These are phyloP conservation scores for Conops quadrifasciatus DNA, from an alignment of 2,888 invertebrate genomes.

Conservation along the genomic window DNA sequence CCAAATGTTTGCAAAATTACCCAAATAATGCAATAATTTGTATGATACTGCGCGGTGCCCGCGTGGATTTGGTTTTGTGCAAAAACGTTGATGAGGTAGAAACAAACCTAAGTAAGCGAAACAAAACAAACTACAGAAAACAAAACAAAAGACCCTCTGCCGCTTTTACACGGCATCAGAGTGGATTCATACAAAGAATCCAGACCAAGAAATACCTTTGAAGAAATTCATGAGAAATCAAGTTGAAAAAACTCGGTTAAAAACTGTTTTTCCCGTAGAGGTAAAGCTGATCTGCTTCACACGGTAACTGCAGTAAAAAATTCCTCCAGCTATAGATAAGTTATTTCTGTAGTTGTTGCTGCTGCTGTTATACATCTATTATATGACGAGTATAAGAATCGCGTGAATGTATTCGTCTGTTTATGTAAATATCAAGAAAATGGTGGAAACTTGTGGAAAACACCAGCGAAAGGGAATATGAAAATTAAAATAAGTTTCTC, in stretches of 20 bases:
- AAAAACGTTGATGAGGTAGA: neutral
- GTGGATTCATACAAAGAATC: neutral
- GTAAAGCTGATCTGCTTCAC: neutral
- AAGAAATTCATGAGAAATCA: neutral
- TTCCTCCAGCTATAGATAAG: neutral
- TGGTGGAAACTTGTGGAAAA: neutral
- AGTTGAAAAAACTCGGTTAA: neutral
- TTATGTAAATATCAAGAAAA: no score
- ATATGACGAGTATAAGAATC: no score
- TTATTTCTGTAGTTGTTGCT: neutral
- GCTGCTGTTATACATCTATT: neutral
- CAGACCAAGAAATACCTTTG: neutral
- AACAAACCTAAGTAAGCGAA: neutral
- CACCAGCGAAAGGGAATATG: neutral
- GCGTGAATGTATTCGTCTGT: no score
- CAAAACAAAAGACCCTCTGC: neutral
- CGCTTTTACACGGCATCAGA: neutral
- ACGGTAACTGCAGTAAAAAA: neutral
- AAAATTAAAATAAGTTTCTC: neutral
- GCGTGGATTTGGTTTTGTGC: neutral
- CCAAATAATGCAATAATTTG: conserved; percentile 29
- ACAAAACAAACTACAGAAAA: neutral
- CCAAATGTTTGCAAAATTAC: conserved; percentile 29
- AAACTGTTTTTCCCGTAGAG: neutral
- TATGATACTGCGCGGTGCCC: neutral